These are phyloP conservation scores for Cranoglanis bouderius DNA, from an alignment of 2,113 vertebrate genomes.

Conservation along the genomic window DNA sequence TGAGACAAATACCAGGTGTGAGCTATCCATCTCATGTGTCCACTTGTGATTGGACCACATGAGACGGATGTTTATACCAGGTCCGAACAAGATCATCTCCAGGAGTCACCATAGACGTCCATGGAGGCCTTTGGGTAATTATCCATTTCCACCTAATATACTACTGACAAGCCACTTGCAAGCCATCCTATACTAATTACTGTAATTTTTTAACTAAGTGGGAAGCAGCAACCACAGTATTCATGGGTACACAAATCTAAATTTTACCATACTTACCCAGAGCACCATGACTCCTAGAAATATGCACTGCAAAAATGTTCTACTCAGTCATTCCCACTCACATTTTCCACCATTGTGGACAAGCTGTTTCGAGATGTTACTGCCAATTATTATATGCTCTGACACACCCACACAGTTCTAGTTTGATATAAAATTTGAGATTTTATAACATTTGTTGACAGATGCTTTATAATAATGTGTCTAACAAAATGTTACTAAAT, in stretches of 20 bases:
- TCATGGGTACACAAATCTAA: neutral
- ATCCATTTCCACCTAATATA: neutral
- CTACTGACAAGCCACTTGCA: neutral
- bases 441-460: neutral
- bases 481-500: neutral
- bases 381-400: neutral
- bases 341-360: neutral
- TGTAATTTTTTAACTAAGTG: neutral
- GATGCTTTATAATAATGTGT: neutral
- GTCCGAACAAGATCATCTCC: neutral
- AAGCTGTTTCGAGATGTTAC: neutral
- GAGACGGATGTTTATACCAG: neutral
- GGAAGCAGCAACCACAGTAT: neutral
- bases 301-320: neutral
- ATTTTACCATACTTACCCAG: neutral
- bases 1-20: neutral
- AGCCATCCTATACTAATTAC: neutral
- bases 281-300: neutral
- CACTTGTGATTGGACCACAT: neutral
- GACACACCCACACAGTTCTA: neutral
- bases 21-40: neutral
- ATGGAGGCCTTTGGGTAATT: neutral
- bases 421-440: neutral
- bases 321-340: neutral
- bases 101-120: neutral